Conservation (phyloP, 2,113 vertebrate genomes). For the Mola mola region DNA sequence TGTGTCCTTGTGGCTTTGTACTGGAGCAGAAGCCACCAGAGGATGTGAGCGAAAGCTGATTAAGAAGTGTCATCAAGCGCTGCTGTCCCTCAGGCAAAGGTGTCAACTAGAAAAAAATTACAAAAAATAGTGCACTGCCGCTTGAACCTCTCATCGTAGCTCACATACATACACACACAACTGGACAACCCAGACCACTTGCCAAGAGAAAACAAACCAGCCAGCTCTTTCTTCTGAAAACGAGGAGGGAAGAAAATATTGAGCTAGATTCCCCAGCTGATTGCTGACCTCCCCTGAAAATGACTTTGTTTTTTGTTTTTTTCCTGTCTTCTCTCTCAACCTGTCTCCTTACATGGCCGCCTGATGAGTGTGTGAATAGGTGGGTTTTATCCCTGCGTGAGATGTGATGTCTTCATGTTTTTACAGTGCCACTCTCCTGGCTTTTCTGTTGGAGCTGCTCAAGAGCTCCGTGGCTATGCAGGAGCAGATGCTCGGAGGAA, state of each 20-base stretch:
- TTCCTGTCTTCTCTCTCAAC: conserved; percentile 1
- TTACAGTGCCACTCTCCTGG: conserved; percentile 94
- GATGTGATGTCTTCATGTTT: conserved; percentile 49
- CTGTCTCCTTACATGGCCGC: conserved; percentile 2
- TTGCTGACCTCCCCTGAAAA: conserved; percentile 62
- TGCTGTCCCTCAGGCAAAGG: conserved; percentile 58
- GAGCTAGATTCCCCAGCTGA: conserved; percentile 42
- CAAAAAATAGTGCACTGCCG: conserved; percentile 20
- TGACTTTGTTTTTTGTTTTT: conserved; percentile 39
- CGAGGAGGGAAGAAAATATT: conserved; percentile 48
- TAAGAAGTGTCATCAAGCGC: conserved; percentile 62
- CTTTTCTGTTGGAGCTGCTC: conserved; percentile 96
- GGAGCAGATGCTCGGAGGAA: conserved; percentile 98
- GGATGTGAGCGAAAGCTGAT: conserved; percentile 69
- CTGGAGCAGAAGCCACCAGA: conserved; percentile 72
- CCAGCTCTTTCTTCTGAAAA: conserved; percentile 20
- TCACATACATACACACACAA: conserved; percentile 21
- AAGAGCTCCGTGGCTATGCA: conserved; percentile 99
- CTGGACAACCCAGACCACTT: conserved; percentile 14
- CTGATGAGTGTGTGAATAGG: conserved; percentile 10
- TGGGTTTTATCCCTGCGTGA: conserved; percentile 21
- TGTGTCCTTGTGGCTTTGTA: conserved; percentile 77
- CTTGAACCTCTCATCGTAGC: not conserved
- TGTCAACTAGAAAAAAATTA: conserved; percentile 41
- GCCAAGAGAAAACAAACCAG: conserved; percentile 2